Percentiles rank a stretch among this genome's conserved stretches.
phyloP scores from a whole-genome alignment of 2,797 vertebrate species.

The Coluber constrictor region DNA sequence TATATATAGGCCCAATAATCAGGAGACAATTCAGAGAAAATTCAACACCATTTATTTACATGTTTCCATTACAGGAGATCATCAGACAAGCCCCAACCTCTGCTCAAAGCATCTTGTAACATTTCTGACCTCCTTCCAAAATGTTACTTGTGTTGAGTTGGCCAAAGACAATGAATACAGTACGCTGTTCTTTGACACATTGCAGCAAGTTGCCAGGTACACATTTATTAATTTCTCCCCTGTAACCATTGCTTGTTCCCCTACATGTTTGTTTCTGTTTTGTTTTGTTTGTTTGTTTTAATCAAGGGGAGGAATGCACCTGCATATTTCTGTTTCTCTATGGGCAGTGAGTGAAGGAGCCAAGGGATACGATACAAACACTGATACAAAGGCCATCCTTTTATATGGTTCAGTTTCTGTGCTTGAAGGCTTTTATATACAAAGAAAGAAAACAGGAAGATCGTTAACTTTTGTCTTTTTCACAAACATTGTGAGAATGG shows the following conservation, averaged over 20 bases:
- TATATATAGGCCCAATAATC: too few species aligned
- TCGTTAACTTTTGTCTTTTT: background rate
- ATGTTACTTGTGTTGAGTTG: conserved; percentile 12
- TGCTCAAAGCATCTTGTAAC: too few species aligned
- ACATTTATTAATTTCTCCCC: conserved; percentile 28
- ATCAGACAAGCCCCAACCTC: too few species aligned
- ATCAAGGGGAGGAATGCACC: background rate
- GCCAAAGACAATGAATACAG: background rate
- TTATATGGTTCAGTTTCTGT: background rate
- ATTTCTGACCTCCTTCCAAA: background rate
- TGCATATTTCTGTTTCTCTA: background rate
- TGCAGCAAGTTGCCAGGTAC: conserved; percentile 29
- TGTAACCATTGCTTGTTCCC: conserved; percentile 4
- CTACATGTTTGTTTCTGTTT: background rate
- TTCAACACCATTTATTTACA: too few species aligned
- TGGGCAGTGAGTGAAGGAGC: background rate
- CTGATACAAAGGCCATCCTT: background rate
- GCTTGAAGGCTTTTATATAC: background rate
- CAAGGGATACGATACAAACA: background rate
- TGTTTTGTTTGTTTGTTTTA: conserved; percentile 7
- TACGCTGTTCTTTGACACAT: conserved; percentile 39
- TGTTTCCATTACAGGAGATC: too few species aligned
- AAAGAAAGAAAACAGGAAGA: background rate
- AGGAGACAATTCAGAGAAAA: too few species aligned
- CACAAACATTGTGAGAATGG: background rate